phyloP scores from a whole-genome alignment of 2,888 invertebrate species.

The Conops quadrifasciatus region DNA sequence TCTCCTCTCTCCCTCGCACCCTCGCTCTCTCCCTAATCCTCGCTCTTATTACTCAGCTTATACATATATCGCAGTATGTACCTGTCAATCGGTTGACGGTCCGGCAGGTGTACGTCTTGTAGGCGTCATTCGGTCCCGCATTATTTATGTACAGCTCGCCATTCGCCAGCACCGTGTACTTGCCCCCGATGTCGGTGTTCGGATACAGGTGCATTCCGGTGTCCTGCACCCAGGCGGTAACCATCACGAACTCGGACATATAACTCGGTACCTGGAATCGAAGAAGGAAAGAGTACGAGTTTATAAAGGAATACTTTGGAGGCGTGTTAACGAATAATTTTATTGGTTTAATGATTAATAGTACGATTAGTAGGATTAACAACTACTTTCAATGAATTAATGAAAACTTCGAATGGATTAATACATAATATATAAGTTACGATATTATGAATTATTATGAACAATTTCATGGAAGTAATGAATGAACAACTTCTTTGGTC shows the following conservation, averaged over 20 bases:
- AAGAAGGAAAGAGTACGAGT: not conserved
- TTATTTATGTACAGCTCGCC: conserved; percentile 86
- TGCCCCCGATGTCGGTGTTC: conserved; percentile 77
- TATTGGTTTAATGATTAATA: too few species aligned
- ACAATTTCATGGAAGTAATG: too few species aligned
- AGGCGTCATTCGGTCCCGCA: conserved; percentile 80
- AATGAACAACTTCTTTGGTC: too few species aligned
- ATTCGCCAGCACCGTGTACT: conserved; percentile 80
- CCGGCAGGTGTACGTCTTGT: conserved; percentile 82
- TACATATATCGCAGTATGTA: conserved; percentile 44
- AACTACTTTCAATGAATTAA: too few species aligned
- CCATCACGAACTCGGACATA: conserved; percentile 86
- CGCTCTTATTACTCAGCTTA: not conserved
- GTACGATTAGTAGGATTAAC: too few species aligned
- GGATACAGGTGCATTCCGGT: conserved; percentile 81
- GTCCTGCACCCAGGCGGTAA: conserved; percentile 90
- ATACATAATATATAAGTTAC: too few species aligned
- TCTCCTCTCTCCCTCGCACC: not conserved
- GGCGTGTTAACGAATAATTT: too few species aligned
- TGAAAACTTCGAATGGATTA: too few species aligned
- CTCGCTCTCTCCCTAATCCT: not conserved
- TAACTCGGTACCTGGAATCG: conserved; percentile 76
- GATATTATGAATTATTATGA: too few species aligned
- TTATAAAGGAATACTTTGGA: too few species aligned
- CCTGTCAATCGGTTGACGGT: conserved; percentile 83